Evolutionary conservation across 2,888 invertebrate species (phyloP).

Genomic region (Invenusta paracnida): DNA sequence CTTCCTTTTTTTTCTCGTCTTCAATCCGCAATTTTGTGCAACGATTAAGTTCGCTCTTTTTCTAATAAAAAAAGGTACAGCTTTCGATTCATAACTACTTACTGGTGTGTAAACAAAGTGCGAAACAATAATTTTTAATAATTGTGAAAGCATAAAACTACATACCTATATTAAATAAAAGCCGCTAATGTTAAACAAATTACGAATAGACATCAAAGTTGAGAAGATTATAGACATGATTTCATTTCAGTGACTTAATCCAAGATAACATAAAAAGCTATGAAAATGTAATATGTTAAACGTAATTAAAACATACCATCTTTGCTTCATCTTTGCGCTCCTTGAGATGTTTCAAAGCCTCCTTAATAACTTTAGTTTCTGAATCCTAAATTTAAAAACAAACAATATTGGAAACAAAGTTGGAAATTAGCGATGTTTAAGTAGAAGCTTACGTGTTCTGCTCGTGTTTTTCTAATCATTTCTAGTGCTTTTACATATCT

Average conservation of each 20-base stretch:
- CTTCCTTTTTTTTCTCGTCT: not conserved
- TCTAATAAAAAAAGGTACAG: not conserved
- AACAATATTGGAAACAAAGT: not conserved
- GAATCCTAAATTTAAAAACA: not conserved
- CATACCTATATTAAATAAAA: too few species aligned
- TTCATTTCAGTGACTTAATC: too few species aligned
- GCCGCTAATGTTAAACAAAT: too few species aligned
- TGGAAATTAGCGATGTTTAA: too few species aligned
- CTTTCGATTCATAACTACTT: too few species aligned
- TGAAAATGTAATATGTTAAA: too few species aligned
- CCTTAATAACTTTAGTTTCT: not conserved
- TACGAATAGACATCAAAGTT: too few species aligned
- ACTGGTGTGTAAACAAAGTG: too few species aligned
- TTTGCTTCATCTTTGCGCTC: not conserved
- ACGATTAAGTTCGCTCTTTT: not conserved
- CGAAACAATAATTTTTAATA: too few species aligned
- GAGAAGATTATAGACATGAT: too few species aligned
- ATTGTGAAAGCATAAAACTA: too few species aligned
- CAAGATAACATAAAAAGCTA: too few species aligned
- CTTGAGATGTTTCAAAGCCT: not conserved
- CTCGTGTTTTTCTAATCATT: slow-evolving; percentile 55
- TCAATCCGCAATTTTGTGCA: not conserved
- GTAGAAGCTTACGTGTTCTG: slow-evolving; percentile 52
- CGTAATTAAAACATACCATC: not conserved
- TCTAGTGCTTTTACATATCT: slow-evolving; percentile 86